Percentiles rank a stretch among this genome's conserved stretches.
Conservation (phyloP, 2,113 vertebrate species). For the Ploceus nigricollis region DNA sequence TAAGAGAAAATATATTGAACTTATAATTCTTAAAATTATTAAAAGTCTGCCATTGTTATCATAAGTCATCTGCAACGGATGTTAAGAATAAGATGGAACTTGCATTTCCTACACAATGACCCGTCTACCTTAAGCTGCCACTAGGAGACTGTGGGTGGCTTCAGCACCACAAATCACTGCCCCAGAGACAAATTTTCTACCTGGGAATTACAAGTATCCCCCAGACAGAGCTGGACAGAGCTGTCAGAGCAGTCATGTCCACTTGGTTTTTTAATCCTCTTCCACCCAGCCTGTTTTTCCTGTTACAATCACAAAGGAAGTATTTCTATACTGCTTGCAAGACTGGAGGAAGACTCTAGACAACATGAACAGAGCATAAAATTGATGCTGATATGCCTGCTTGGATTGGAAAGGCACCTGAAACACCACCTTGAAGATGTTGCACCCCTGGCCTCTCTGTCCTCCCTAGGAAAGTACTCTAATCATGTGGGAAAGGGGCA, state of each 20-base stretch:
- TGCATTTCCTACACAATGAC: neutral
- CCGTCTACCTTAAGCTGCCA: neutral
- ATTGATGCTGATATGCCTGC: rapidly evolving
- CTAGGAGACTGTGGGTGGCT: neutral
- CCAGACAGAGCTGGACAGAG: neutral
- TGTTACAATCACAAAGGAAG: neutral
- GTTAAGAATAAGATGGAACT: neutral
- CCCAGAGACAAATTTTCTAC: neutral
- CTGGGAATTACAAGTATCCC: neutral
- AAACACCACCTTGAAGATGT: neutral
- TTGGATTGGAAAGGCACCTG: neutral
- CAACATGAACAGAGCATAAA: neutral
- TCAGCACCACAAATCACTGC: neutral
- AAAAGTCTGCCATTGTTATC: neutral
- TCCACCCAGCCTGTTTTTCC: neutral
- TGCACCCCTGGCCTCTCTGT: neutral
- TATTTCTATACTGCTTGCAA: neutral
- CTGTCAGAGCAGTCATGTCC: neutral
- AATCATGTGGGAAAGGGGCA: neutral
- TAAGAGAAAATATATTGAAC: neutral
- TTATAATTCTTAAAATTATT: neutral
- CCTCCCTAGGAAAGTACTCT: neutral
- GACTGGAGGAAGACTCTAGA: neutral
- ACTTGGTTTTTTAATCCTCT: neutral
- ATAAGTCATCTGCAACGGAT: neutral